Evolutionary conservation across 1,140 invertebrate genomes (phyloP).

Genomic region (Pseudomyrmex gracilis): DNA sequence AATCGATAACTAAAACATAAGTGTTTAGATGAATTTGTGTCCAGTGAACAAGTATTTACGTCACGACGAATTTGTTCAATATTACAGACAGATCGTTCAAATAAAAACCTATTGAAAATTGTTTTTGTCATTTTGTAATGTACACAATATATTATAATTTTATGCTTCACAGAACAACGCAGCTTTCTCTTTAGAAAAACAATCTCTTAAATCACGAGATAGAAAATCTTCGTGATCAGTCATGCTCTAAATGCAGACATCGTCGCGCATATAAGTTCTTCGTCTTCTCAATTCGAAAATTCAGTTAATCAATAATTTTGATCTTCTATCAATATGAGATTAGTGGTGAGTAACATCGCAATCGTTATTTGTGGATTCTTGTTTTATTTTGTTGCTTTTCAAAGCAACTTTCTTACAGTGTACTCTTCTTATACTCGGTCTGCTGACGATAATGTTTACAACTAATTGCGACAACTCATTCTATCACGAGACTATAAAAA

Average conservation of each 20-base stretch:
- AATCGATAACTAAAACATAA: constrained; percentile 77
- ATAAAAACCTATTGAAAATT: constrained; percentile 1
- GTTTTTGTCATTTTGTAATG: constrained; percentile 13
- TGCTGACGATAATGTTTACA: constrained; percentile 27
- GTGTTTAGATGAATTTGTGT: constrained; percentile 81
- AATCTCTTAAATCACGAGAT: constrained; percentile 24
- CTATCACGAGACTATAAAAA: not conserved
- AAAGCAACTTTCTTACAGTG: constrained; percentile 29
- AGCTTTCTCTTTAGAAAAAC: constrained; percentile 46
- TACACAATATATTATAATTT: not conserved
- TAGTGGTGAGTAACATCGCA: constrained; percentile 34
- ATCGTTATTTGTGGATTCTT: not conserved
- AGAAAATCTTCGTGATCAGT: constrained; percentile 31
- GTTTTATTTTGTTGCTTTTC: not conserved
- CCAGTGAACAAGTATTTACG: constrained; percentile 77
- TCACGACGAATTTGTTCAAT: constrained; percentile 77
- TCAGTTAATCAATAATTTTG: not conserved
- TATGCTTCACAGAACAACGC: constrained; percentile 24
- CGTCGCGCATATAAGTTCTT: constrained; percentile 49
- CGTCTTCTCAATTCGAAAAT: not conserved
- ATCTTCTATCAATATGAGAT: constrained; percentile 23
- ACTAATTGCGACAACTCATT: constrained; percentile 7
- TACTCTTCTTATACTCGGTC: not conserved
- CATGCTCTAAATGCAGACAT: constrained; percentile 64
- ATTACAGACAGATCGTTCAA: constrained; percentile 71